phyloP scores from a whole-genome alignment of 2,797 vertebrate species.

The Fistularia commersonii region DNA sequence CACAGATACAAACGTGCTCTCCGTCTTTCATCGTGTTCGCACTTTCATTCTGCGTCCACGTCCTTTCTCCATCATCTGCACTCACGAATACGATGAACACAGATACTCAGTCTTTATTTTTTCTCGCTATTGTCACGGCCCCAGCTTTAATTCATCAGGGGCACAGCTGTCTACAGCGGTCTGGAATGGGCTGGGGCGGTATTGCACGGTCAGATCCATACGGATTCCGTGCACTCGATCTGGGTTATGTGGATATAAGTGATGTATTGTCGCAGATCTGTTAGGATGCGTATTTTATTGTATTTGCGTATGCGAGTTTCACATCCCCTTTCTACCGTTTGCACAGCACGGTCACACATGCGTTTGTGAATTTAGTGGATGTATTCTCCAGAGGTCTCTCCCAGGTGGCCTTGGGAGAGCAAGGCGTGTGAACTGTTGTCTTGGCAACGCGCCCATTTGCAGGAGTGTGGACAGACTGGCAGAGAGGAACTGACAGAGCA shows the following conservation, averaged over 20 bases:
- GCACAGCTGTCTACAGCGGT: constrained; percentile 8
- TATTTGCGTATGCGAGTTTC: background rate
- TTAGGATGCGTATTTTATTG: constrained; percentile 2
- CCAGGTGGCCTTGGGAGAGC: constrained; percentile 52
- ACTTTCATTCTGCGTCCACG: background rate
- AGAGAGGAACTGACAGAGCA: constrained; percentile 53
- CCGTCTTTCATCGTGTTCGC: too few species aligned
- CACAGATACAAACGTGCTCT: background rate
- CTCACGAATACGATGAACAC: too few species aligned
- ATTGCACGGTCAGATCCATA: constrained; percentile 15
- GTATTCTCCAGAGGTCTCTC: constrained; percentile 45
- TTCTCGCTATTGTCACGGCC: background rate
- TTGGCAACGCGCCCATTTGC: constrained; percentile 65
- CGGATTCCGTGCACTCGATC: constrained; percentile 14
- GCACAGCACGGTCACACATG: constrained; percentile 21
- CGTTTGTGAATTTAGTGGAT: constrained; percentile 41
- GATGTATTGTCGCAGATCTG: constrained; percentile 31
- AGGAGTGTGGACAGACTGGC: constrained; percentile 49
- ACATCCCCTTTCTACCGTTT: constrained; percentile 10
- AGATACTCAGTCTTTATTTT: too few species aligned
- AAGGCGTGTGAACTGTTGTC: constrained; percentile 59
- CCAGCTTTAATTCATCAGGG: constrained; percentile 32
- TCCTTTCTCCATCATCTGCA: too few species aligned
- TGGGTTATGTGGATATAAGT: constrained; percentile 19
- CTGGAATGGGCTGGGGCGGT: background rate